These are phyloP conservation scores for Carollia perspicillata DNA, from an alignment of 2,113 vertebrate genomes.

Conservation along the genomic window DNA sequence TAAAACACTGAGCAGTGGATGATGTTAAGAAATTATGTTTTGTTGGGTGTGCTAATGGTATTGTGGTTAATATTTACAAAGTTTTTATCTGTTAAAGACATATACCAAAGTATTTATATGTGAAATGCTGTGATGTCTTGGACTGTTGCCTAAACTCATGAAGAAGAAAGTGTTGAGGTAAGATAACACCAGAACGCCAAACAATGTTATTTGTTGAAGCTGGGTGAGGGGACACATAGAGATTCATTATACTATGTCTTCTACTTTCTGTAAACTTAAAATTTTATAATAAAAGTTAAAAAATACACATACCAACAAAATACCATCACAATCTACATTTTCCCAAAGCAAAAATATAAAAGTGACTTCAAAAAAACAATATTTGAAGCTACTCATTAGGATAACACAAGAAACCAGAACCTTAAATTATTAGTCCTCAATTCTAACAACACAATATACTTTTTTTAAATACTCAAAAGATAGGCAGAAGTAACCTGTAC, in stretches of 20 bases:
- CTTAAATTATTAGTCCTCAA: neutral
- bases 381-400: neutral
- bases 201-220: neutral
- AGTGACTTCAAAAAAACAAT: neutral
- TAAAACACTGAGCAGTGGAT: neutral
- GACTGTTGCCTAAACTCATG: neutral
- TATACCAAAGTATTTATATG: neutral
- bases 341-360: slow-evolving; percentile 11
- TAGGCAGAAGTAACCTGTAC: neutral
- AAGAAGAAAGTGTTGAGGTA: neutral
- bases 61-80: neutral
- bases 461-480: neutral
- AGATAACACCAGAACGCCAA: neutral
- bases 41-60: neutral
- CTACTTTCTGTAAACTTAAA: neutral
- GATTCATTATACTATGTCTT: neutral
- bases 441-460: neutral
- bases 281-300: neutral
- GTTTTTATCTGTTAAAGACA: neutral
- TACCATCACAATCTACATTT: slow-evolving; percentile 17
- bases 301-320: neutral
- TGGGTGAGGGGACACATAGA: neutral
- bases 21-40: neutral
- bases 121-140: neutral
- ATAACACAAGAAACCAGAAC: neutral